These are phyloP conservation scores for Anagyrus pseudococci DNA, from an alignment of 2,888 invertebrate species.

Conservation along the genomic window DNA sequence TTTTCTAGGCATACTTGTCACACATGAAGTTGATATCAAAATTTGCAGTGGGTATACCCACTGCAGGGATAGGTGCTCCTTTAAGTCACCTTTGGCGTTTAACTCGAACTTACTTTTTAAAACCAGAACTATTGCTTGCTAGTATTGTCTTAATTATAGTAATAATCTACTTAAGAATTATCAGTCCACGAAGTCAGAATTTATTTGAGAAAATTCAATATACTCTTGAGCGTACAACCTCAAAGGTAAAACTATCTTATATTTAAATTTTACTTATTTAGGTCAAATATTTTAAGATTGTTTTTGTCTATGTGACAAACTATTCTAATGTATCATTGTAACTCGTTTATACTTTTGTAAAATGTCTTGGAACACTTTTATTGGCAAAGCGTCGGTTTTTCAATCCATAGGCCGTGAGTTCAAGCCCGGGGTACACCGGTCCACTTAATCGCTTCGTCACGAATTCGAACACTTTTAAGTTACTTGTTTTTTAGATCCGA, in stretches of 20 bases:
- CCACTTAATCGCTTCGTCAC: no score
- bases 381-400: no score
- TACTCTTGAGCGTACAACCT: constrained; percentile 68
- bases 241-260: constrained; percentile 59
- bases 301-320: no score
- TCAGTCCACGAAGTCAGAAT: constrained; percentile 82
- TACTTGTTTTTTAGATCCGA: no score
- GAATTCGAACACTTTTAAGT: no score
- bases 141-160: constrained; percentile 75
- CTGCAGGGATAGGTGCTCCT: constrained; percentile 70
- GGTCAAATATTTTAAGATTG: no score
- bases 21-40: constrained; percentile 86
- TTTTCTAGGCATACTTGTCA: constrained; percentile 74
- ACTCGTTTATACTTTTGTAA: no score
- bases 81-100: constrained; percentile 80
- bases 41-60: constrained; percentile 76
- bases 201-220: constrained; percentile 75
- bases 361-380: no score
- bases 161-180: constrained; percentile 81
- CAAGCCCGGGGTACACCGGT: no score
- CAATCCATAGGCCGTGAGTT: no score
- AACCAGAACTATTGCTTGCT: constrained; percentile 80
- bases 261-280: no score
- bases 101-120: constrained; percentile 78
- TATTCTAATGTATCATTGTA: no score